A percentile compares a stretch with the other conserved stretches of the same genome.
Conservation (phyloP, 2,888 invertebrate genomes). For the Schrankia costaestrigalis region DNA sequence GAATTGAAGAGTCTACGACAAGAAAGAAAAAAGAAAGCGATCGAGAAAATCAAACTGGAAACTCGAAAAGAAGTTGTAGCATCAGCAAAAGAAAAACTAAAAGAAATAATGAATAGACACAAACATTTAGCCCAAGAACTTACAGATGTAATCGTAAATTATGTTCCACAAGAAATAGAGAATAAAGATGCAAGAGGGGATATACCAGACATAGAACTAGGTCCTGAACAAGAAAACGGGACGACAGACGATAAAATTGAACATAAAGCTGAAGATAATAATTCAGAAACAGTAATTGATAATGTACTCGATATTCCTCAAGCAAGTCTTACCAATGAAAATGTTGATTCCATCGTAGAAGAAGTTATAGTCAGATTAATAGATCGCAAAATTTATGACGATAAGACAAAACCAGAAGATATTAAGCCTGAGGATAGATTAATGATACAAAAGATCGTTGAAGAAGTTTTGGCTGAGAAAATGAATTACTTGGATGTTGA, state of each 20-base stretch:
- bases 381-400: constrained; percentile 77
- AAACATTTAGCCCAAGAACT: constrained; percentile 66
- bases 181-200: constrained; percentile 53
- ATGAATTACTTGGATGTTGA: constrained; percentile 57
- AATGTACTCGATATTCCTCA: constrained; percentile 25
- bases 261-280: constrained; percentile 16
- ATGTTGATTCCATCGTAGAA: constrained; percentile 70
- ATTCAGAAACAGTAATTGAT: constrained; percentile 17
- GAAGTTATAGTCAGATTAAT: constrained; percentile 70
- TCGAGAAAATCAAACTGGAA: constrained; percentile 71
- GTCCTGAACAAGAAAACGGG: constrained; percentile 19
- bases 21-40: constrained; percentile 67
- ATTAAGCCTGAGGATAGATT: constrained; percentile 66
- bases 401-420: constrained; percentile 74
- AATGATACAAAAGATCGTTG: constrained; percentile 72
- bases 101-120: constrained; percentile 74
- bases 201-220: constrained; percentile 48
- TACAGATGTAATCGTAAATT: constrained; percentile 42
- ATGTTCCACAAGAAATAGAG: constrained; percentile 31
- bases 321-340: constrained; percentile 48
- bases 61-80: constrained; percentile 71
- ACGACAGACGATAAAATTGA: constrained; percentile 12
- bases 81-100: constrained; percentile 74
- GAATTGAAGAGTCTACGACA: constrained; percentile 55
- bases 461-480: constrained; percentile 69